Evolutionary conservation across 2,113 vertebrate genomes (phyloP), one percentile per base, ranked within the genome.

Genomic region (Myrmecobius fasciatus): DNA sequence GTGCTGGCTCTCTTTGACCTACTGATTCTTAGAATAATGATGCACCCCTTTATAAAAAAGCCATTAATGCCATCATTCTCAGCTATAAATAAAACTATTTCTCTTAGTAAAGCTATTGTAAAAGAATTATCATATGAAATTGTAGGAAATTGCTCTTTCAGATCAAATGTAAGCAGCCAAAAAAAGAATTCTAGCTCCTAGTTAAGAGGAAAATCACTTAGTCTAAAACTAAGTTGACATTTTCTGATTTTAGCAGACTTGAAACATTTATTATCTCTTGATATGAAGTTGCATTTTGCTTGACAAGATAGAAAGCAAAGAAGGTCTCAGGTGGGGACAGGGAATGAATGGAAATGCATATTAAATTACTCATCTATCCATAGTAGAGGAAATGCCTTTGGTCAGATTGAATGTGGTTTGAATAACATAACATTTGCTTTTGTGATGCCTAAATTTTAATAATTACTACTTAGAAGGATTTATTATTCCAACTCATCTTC

Each of bases 251-350:
- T 97, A 94, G 90, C 92, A 43, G n/a, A 43, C 67, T 97, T 96
- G 97, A 97, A 94, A 97, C 94, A 97, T 53, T 97, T 96, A 97
- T 97, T 98, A 91, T 94, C 96, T 97, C 97, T 97, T 90, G 96
- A 93, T 95, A 31, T 25, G 17, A 31, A 20, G 56, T 95, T 95
- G 93, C 97, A 96, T 98, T 97, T 97, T 96, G 97, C 94, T 90
- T 89, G 95, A 90, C 97, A 92, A 95, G 97, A 97, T 96, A 96
- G 96, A 96, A 97, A 96, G 92, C 52, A 95, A 96, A 96, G 95
- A 95, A 53, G 94, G 89, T 46, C 93, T 96, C 96, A 91, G 96
- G 17, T 43, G 47, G 90, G 94, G 96, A 96, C 52, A 92, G 46
- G 3, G 3, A 91, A 53, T 97, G 94, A 97, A 96, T 93, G 96